Evolutionary conservation across 2,797 vertebrate genomes (phyloP).

Genomic region (Parauchenoglanis punctatus): DNA sequence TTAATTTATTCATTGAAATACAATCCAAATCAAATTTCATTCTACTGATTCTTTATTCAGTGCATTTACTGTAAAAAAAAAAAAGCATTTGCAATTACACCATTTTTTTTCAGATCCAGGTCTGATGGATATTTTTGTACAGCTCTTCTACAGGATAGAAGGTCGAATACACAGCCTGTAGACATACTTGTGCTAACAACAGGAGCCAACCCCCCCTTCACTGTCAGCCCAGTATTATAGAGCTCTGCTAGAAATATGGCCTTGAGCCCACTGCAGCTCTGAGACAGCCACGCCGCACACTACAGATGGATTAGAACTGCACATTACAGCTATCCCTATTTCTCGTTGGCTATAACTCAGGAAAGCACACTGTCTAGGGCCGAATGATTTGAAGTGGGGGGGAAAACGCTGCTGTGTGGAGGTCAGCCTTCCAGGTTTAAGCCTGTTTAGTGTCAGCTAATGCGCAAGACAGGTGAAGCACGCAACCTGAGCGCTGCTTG

Average conservation of each 20-base stretch:
- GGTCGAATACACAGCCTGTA: slow-evolving; percentile 42
- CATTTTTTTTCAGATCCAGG: background rate
- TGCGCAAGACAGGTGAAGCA: slow-evolving; percentile 33
- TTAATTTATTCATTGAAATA: background rate
- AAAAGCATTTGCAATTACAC: background rate
- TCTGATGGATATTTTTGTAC: slow-evolving; percentile 11
- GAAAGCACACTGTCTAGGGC: slow-evolving; percentile 7
- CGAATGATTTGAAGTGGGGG: background rate
- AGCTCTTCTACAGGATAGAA: slow-evolving; percentile 20
- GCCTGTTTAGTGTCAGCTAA: slow-evolving; percentile 39
- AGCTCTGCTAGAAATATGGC: slow-evolving; percentile 39
- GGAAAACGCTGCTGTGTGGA: background rate
- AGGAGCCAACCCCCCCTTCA: slow-evolving; percentile 28
- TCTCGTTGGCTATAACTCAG: background rate
- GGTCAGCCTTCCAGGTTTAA: slow-evolving; percentile 45
- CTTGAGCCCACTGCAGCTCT: slow-evolving; percentile 28
- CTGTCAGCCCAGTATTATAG: slow-evolving; percentile 28
- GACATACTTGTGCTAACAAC: slow-evolving; percentile 33
- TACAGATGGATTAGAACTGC: slow-evolving; percentile 29
- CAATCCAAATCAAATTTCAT: background rate
- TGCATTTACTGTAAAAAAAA: background rate
- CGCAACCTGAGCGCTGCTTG: slow-evolving; percentile 3
- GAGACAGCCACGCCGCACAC: slow-evolving; percentile 1
- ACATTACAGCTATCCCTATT: slow-evolving; percentile 18
- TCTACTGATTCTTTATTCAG: background rate